phyloP scores from a whole-genome alignment of 2,113 vertebrate genomes.

The Camelus dromedarius region DNA sequence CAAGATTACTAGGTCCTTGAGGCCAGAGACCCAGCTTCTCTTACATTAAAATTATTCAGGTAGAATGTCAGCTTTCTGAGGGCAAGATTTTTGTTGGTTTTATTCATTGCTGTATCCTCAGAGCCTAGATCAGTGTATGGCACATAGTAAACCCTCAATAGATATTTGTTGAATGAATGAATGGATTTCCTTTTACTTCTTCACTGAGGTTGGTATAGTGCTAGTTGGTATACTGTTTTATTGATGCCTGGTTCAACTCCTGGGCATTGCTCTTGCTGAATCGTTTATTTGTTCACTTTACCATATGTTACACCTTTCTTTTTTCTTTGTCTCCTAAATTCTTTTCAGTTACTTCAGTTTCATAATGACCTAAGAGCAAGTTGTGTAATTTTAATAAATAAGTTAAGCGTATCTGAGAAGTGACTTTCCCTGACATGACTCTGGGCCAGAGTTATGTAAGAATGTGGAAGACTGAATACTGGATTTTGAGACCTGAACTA shows the following conservation, averaged over 20 bases:
- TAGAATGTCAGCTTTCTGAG: neutral
- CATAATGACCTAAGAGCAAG: neutral
- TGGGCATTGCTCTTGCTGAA: neutral
- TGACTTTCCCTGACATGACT: constrained; percentile 8
- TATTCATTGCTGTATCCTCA: neutral
- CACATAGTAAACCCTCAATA: neutral
- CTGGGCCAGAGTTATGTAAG: neutral
- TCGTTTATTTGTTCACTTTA: neutral
- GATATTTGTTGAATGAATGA: constrained; percentile 1
- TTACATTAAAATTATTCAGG: constrained; percentile 10
- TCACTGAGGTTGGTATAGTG: neutral
- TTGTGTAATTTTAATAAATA: constrained; percentile 36
- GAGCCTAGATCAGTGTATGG: neutral
- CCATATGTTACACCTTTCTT: neutral
- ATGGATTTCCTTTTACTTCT: neutral
- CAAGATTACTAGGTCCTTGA: neutral
- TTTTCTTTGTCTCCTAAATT: constrained; percentile 34
- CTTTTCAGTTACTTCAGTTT: constrained; percentile 36
- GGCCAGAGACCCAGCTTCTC: neutral
- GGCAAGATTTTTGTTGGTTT: neutral
- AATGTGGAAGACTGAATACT: constrained; percentile 2
- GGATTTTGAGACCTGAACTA: neutral
- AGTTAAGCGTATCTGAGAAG: neutral
- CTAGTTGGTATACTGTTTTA: neutral
- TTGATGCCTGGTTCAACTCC: neutral